phyloP scores from a whole-genome alignment of 2,888 invertebrate genomes.

The Phania funesta region DNA sequence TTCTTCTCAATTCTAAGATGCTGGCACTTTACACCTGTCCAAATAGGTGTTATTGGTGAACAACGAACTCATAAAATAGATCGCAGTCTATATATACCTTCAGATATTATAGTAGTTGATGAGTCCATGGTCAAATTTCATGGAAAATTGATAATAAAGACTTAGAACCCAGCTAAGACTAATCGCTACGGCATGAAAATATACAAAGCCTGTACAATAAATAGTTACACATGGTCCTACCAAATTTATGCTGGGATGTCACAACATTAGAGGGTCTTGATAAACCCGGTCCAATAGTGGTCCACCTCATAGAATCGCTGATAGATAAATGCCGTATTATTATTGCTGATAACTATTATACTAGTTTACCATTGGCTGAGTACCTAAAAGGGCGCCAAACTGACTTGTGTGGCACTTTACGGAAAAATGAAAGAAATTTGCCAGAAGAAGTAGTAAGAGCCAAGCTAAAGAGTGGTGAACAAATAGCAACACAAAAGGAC shows the following conservation, averaged over 20 bases:
- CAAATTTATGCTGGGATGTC: background rate
- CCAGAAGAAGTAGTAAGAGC: background rate
- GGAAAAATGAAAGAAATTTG: background rate
- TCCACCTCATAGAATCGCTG: background rate
- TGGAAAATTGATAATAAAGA: background rate
- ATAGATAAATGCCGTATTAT: constrained; percentile 12
- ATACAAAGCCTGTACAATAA: background rate
- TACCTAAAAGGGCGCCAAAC: constrained; percentile 20
- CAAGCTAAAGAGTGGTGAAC: constrained; percentile 13
- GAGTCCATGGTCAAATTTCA: background rate
- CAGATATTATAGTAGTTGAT: background rate
- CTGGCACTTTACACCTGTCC: background rate
- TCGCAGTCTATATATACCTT: background rate
- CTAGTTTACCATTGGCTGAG: constrained; percentile 20
- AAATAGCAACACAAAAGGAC: constrained; percentile 6
- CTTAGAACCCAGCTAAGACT: background rate
- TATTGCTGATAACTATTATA: constrained; percentile 32
- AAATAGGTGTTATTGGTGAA: background rate
- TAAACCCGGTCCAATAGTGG: background rate
- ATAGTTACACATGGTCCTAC: background rate
- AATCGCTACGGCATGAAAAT: background rate
- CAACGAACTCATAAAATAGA: background rate
- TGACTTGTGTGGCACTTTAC: constrained; percentile 19
- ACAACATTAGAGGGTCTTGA: background rate
- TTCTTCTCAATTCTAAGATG: background rate